Evolutionary conservation across 2,113 vertebrate species (phyloP), one percentile per base, ranked within the genome.

Genomic region (Acrocephalus arundinaceus): DNA sequence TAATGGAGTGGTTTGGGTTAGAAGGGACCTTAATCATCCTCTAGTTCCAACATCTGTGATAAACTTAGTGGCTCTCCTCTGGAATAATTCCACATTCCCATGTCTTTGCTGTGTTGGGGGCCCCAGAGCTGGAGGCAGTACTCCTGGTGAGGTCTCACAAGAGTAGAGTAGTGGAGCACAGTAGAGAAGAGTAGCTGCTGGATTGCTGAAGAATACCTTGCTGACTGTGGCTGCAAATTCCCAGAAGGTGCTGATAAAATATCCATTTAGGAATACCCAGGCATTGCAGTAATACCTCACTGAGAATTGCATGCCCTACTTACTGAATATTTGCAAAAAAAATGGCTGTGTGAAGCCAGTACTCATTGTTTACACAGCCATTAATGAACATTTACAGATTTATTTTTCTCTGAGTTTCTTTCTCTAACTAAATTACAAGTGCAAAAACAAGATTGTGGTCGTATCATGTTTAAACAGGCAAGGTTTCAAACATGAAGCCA

Each of bases 381-480:
- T 80, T 94, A 90, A 89, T 81, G 72, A 84, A 63, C 55, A 73
- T 71, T 81, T 76, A 46, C 52, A 59, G 63, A 51, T 92, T 74
- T 90, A 59, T 90, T 95, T 93, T 95, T 77, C 79, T 93, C 25
- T 0, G 33, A 15, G 16, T 81, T 92, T 35, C 79, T 92, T 65
- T 89, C 85, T 80, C 21, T 62, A 88, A 73, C 79, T 84, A 63
- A 90, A 88, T 92, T 86, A 84, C 79, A 90, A 97, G 89, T 75
- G 76, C 37, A 63, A 95, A 97, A 94, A 93, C 90, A 97, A 92
- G 90, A 84, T 84, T 96, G 96, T 93, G 92, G 92, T 95, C 75
- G 74, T 93, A 92, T 93, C 86, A 59, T 93, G 83, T 94, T 96
- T 97, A 84, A 96, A 96, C 94, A 95, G 88, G 95, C 65, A 92